Evolutionary conservation across 2,888 invertebrate species (phyloP).

Genomic region (Dasysyrphus albostriatus): DNA sequence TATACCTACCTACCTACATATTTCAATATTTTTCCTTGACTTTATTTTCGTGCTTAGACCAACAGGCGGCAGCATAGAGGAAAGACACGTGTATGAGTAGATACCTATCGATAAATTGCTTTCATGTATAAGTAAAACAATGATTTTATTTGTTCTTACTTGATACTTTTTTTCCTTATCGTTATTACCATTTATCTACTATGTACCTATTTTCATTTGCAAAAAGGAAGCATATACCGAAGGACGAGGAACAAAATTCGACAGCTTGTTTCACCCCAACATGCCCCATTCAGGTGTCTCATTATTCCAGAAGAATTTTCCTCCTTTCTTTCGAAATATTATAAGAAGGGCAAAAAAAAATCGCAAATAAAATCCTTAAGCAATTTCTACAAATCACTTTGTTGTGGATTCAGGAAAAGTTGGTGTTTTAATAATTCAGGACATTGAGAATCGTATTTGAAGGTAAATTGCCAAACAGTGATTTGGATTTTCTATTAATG

Average conservation of each 20-base stretch:
- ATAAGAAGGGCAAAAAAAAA: too few relatives aligned
- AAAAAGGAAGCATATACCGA: not conserved
- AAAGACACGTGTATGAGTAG: conserved; percentile 1
- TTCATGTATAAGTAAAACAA: not conserved
- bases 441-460: conserved; percentile 10
- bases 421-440: conserved; percentile 32
- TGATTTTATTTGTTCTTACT: not conserved
- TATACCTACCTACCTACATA: too few relatives aligned
- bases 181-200: not conserved
- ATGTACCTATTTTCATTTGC: not conserved
- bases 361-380: conserved; percentile 1
- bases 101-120: not conserved
- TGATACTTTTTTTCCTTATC: not conserved
- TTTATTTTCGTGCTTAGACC: not conserved
- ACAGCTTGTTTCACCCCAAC: not conserved
- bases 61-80: not conserved
- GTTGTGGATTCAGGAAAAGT: not conserved
- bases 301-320: conserved; percentile 13
- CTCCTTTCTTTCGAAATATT: not conserved
- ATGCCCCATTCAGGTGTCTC: conserved; percentile 20
- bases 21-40: not conserved
- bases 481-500: conserved; percentile 23
- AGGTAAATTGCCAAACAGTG: conserved; percentile 19
- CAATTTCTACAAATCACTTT: conserved; percentile 28
- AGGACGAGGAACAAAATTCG: not conserved